Base-by-base conservation (phyloP, 2,888 invertebrate species). In the Erebia epiphron region DNA sequence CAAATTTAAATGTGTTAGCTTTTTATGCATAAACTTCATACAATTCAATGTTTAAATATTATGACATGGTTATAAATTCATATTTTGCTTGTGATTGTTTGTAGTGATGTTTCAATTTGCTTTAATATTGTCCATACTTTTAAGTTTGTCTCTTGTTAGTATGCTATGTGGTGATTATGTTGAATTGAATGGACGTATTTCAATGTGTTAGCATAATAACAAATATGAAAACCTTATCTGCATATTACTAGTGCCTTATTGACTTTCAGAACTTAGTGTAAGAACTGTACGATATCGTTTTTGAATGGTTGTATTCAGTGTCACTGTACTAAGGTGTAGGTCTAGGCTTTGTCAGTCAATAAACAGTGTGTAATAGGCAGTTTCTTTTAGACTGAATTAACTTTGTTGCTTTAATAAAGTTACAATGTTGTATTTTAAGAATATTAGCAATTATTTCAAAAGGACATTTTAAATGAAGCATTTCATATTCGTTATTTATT, bases 401-500 rank as follows among this genome's bases (percentile, higher is more conserved):
- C 82, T 88, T 81, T 86, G 87, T 90, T 89, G 85, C 83, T 79
- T n/a, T 79, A 52, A 76, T 83, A 88, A 88, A 86, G 81, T 86
- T 86, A 79, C 79, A 84, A 84, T 85, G 82, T 89, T 89, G 86
- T 87, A 84, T 82, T 86, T 87, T 90, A 87, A 86, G 86, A 86
- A 84, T 86, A 82, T 83, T 87, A 88, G 87, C 80, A 82, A 85
- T 88, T 88, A 87, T 84, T 88, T 87, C 81, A 80, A 87, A 75
- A 88, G 82, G 83, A 87, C 86, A 87, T 87, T 89, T 90, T 89
- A 83, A 89, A 88, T 87, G 80, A 86, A 91, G 91, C 90, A 92
- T 92, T 92, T 92, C 91, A 91, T 92, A 90, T 90, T 91, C 88
- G 91, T 92, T 92, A 92, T 92, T 92, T 92, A 92, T 92, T 92